Percentiles rank a stretch among this genome's conserved stretches.
Conservation (phyloP, 1,140 invertebrate species). For the Palaemon carinicauda region DNA sequence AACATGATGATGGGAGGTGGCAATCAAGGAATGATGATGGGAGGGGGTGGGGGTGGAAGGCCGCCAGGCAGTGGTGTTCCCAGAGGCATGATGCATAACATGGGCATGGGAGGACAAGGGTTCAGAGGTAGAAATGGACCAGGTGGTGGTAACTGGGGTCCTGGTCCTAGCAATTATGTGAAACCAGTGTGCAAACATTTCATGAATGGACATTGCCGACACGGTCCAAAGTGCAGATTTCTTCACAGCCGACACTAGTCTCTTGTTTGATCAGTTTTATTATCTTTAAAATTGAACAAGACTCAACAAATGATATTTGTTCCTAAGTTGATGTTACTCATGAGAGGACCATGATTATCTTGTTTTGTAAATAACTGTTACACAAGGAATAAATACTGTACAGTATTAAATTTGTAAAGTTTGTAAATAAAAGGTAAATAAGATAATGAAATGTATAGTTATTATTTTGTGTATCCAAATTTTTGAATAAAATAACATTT, state of each 20-base stretch:
- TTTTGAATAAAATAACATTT: slow-evolving; percentile 39
- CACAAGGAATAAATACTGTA: not conserved
- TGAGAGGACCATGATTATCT: not conserved
- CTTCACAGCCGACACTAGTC: slow-evolving; percentile 25
- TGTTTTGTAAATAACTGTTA: not conserved
- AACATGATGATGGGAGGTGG: slow-evolving; percentile 43
- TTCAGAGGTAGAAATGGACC: not conserved
- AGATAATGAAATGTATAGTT: slow-evolving; percentile 31
- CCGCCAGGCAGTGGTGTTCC: slow-evolving; percentile 40
- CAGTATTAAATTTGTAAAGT: not conserved
- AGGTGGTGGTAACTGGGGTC: slow-evolving; percentile 21
- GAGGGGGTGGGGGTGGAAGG: not conserved
- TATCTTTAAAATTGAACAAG: not conserved
- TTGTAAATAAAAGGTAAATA: not conserved
- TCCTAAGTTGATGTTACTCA: too few relatives aligned
- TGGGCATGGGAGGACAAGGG: slow-evolving; percentile 17
- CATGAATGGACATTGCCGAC: slow-evolving; percentile 44
- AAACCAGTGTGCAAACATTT: slow-evolving; percentile 33
- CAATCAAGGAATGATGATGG: slow-evolving; percentile 38
- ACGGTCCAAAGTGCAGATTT: slow-evolving; percentile 36
- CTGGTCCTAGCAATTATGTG: not conserved
- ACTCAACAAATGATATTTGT: not conserved
- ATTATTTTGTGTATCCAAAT: slow-evolving; percentile 46
- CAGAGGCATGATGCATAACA: slow-evolving; percentile 40
- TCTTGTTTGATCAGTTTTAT: not conserved